phyloP scores from a whole-genome alignment of 1,140 invertebrate species.

The Lucilia sericata region DNA sequence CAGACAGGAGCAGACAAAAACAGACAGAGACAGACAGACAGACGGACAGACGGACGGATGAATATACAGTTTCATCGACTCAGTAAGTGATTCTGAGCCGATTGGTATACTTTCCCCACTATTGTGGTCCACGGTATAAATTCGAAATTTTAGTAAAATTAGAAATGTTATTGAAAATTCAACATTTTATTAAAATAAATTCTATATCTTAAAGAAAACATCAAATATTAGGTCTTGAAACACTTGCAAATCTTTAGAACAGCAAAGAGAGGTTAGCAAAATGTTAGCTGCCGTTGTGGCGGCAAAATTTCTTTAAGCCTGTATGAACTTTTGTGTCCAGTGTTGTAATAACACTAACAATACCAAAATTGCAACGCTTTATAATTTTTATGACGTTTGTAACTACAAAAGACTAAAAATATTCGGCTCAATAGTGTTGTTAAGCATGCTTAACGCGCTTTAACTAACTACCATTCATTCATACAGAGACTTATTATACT shows the following conservation, averaged over 20 bases:
- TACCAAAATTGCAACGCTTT: conserved; percentile 34
- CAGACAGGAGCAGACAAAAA: no score
- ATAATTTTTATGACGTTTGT: conserved; percentile 31
- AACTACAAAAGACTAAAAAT: neutral
- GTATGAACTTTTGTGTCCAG: neutral
- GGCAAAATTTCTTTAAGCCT: neutral
- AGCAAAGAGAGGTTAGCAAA: neutral
- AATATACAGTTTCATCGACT: no score
- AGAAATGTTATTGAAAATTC: no score
- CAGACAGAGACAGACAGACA: no score
- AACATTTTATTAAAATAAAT: no score
- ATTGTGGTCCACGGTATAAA: no score
- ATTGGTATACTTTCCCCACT: no score
- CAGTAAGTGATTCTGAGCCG: no score
- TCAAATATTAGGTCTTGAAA: no score
- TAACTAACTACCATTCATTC: conserved; percentile 34
- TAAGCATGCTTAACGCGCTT: conserved; percentile 34
- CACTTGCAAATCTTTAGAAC: neutral
- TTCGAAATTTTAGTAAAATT: no score
- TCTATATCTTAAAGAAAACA: no score
- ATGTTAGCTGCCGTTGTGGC: conserved; percentile 2
- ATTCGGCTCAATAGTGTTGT: neutral
- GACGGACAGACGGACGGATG: no score
- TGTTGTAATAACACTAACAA: neutral
- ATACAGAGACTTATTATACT: neutral